Conservation (phyloP, 2,888 invertebrate species). For the Nephrotoma appendiculata region DNA sequence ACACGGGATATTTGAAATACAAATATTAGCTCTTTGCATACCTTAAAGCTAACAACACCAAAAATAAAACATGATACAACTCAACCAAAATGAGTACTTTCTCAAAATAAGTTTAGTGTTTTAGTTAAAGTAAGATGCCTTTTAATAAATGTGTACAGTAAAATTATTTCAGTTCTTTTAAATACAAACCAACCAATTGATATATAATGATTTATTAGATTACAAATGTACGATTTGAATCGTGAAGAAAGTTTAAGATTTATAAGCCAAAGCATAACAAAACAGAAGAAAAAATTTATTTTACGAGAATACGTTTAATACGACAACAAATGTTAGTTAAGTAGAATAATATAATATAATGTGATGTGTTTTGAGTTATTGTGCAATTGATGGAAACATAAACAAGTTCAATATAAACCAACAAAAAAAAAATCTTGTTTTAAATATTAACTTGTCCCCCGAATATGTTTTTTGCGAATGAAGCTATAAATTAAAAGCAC, state of each 20-base stretch:
- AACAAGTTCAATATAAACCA: not conserved
- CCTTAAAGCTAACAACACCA: not conserved
- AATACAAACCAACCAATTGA: not conserved
- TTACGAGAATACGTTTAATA: not conserved
- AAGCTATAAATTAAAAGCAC: slow-evolving; percentile 4
- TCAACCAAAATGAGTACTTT: not conserved
- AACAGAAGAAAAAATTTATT: not conserved
- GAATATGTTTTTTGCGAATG: not conserved
- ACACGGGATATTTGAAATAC: not conserved
- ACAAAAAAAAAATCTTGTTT: not conserved
- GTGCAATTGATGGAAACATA: not conserved
- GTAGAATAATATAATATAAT: not conserved
- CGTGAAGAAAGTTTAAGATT: not conserved
- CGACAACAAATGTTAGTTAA: not conserved
- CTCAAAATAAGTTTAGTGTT: not conserved
- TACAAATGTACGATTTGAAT: not conserved
- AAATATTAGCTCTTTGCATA: not conserved
- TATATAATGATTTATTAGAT: not conserved
- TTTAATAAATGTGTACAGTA: not conserved
- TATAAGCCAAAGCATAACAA: not conserved
- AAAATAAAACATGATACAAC: not conserved
- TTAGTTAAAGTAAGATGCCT: not conserved
- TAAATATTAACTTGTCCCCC: not conserved
- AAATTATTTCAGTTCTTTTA: not conserved
- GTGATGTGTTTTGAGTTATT: not conserved